Percentiles rank a stretch among this genome's conserved stretches.
Evolutionary conservation across 2,888 invertebrate species (phyloP).

Genomic region (Apoderus coryli): DNA sequence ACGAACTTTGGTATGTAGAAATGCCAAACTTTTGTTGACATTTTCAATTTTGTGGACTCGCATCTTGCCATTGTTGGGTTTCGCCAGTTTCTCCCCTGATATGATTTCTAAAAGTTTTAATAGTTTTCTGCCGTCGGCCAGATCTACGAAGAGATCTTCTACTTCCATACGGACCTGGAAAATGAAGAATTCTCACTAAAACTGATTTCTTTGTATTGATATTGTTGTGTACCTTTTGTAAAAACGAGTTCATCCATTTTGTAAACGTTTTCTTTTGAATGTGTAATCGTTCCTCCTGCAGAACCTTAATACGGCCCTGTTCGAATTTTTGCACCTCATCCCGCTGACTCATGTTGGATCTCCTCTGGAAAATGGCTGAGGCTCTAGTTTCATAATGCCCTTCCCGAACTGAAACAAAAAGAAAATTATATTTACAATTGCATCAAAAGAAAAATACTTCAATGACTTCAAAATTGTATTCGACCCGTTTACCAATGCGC

Average conservation of each 20-base stretch:
- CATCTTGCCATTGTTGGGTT: constrained; percentile 92
- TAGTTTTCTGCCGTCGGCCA: constrained; percentile 87
- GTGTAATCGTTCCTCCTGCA: constrained; percentile 93
- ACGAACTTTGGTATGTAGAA: constrained; percentile 90
- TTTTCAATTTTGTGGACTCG: constrained; percentile 98
- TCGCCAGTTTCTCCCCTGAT: constrained; percentile 92
- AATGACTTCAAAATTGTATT: too few relatives aligned
- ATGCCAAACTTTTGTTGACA: constrained; percentile 92
- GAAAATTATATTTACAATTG: too few relatives aligned
- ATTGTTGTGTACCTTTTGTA: constrained; percentile 63
- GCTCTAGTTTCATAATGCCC: constrained; percentile 25
- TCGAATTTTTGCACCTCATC: constrained; percentile 90
- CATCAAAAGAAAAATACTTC: too few relatives aligned
- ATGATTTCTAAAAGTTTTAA: constrained; percentile 94
- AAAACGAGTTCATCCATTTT: constrained; percentile 98
- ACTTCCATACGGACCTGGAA: constrained; percentile 93
- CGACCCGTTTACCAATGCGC: too few relatives aligned
- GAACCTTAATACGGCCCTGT: constrained; percentile 88
- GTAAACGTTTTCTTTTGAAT: constrained; percentile 99
- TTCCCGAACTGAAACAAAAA: not conserved
- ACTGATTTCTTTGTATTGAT: not conserved
- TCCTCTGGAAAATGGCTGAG: constrained; percentile 41
- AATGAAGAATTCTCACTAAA: constrained; percentile 9
- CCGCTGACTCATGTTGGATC: constrained; percentile 76
- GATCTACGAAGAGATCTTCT: constrained; percentile 90